A percentile compares a stretch with the other conserved stretches of the same genome.
phyloP scores from a whole-genome alignment of 1,140 invertebrate species.

The Caerostris darwini region DNA sequence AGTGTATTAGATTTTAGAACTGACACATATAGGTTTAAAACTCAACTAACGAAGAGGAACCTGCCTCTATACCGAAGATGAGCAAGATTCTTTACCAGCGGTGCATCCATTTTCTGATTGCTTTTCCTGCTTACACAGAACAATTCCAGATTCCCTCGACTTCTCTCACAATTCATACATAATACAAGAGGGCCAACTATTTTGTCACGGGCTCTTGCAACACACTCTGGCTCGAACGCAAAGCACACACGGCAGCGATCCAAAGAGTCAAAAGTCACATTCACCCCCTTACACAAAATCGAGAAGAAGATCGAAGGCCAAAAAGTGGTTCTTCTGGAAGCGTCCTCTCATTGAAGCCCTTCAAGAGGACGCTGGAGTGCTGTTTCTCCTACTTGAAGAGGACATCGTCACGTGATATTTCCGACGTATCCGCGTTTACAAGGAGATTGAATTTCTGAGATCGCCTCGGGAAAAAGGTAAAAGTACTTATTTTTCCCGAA shows the following conservation, averaged over 20 bases:
- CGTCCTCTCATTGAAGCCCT: neutral
- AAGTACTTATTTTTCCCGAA: no score
- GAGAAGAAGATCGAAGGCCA: neutral
- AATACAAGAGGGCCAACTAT: neutral
- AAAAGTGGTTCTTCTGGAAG: neutral
- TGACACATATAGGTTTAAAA: no score
- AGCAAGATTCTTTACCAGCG: no score
- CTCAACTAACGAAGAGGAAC: no score
- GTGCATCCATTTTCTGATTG: no score
- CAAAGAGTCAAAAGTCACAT: neutral
- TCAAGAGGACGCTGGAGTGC: slow-evolving; percentile 19
- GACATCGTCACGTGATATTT: slow-evolving; percentile 5
- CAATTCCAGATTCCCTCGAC: no score
- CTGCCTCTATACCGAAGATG: no score
- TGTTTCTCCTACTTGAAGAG: slow-evolving; percentile 40
- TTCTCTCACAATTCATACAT: neutral
- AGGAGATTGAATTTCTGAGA: slow-evolving; percentile 45
- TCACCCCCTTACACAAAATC: neutral
- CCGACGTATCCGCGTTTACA: neutral
- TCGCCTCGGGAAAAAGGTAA: neutral
- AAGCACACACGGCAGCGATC: neutral
- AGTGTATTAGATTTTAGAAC: no score
- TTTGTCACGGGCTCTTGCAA: neutral
- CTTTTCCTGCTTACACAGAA: no score
- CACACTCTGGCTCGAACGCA: neutral